Base-by-base conservation (phyloP, 2,113 vertebrate genomes). In the Chamaetylas fuelleborni region DNA sequence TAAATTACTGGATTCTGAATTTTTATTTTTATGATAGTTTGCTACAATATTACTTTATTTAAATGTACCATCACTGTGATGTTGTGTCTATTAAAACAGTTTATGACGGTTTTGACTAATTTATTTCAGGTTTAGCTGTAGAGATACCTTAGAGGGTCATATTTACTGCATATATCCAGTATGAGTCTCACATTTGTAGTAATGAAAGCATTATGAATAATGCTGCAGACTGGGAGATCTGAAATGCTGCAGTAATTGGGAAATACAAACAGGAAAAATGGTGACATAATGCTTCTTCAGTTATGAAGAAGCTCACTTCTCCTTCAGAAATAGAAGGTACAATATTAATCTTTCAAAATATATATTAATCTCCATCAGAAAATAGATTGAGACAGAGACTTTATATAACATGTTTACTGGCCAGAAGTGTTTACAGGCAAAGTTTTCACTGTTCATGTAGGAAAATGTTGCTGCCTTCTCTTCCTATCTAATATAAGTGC, bases 1-100 rank as follows among this genome's bases (percentile, higher is more conserved):
- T 90, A 93, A 90, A 90, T 78, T 58, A 73, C 17, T 89, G 43
- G 48, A 87, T 86, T 85, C 66, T 76, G 81, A 73, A 45, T 94
- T 93, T 78, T 77, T 43, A 42, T 86, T 83, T 95, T 92, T 73
- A 94, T 95, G 71, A 81, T 69, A 82, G 92, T 83, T 97, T 94
- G 50, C 43, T 71, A 67, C 67, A 95, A 54, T 91, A 88, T 86
- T 72, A 83, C 47, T 90, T 85, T 73, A 90, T 78, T 81, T 78
- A 83, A 92, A 88, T 84, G 47, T 71, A 81, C 56, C 53, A 79
- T 88, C 80, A 60, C 34, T 81, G 24, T 34, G 74, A 74, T 91
- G 80, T 54, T 62, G 38, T 67, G 12, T 56, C 28, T 53, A 87
- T 80, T 95, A 90, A 93, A 94, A 85, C 2, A 3, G 31, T 79